A percentile compares a stretch with the other conserved stretches of the same genome.
phyloP scores from a whole-genome alignment of 2,888 invertebrate genomes.

The Microchrysa polita region DNA sequence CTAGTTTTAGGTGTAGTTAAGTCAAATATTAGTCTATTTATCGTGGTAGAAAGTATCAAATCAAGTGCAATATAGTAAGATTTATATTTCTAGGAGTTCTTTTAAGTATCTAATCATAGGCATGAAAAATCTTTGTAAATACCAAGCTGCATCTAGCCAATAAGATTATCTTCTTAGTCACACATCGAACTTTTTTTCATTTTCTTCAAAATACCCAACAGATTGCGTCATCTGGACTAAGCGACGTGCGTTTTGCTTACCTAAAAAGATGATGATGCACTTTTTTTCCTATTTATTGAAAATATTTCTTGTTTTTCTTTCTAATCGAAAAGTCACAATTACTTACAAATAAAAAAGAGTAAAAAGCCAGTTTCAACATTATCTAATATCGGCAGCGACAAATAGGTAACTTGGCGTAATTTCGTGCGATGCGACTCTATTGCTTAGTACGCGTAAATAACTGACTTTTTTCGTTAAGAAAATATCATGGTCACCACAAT shows the following conservation, averaged over 20 bases:
- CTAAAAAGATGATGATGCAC: conserved; percentile 23
- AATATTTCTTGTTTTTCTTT: neutral
- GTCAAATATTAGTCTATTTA: conserved; percentile 39
- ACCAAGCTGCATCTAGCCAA: conserved; percentile 1
- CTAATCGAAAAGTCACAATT: neutral
- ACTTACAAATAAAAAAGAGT: neutral
- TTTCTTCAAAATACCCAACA: neutral
- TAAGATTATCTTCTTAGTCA: conserved; percentile 30
- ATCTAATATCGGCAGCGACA: conserved; percentile 20
- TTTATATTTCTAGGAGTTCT: conserved; percentile 26
- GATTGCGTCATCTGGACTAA: conserved; percentile 11
- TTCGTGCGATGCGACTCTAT: conserved; percentile 22
- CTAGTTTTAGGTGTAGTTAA: conserved; percentile 30
- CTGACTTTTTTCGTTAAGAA: conserved; percentile 8
- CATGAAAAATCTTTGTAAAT: conserved; percentile 17
- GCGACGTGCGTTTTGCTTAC: neutral
- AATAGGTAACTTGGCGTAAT: conserved; percentile 32
- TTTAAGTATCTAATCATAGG: neutral
- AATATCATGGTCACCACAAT: conserved; percentile 41
- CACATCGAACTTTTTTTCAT: neutral
- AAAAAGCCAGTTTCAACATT: conserved; percentile 18
- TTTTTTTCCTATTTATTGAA: conserved; percentile 15
- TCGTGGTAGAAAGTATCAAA: conserved; percentile 25
- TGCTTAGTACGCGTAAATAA: neutral
- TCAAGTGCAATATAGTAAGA: conserved; percentile 44